Evolutionary conservation across 2,113 vertebrate species (phyloP), one percentile per base, ranked within the genome.

Genomic region (Lepidothrix coronata): DNA sequence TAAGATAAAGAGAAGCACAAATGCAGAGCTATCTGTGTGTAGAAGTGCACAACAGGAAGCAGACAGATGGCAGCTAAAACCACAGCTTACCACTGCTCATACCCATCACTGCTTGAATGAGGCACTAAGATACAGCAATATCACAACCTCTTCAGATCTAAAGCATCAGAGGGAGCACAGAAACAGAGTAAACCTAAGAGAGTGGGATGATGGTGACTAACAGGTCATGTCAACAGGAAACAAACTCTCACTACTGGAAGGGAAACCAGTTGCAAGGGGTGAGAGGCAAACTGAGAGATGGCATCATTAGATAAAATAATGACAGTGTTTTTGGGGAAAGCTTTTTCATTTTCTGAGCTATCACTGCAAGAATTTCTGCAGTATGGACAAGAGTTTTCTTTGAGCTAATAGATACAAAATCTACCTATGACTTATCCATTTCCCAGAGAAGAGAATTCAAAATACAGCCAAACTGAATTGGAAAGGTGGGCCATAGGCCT

Each of bases 61-160:
- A 54, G 54, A 44, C 28, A 68, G n/a, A 48, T 44, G 77, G 67
- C 62, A 91, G 23, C 46, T 85, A 35, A 92, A 90, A 39, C 54
- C 78, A 27, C 75, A 61, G 37, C 27, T 31, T 71, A 35, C 6
- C 2, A 24, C 14, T 54, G 62, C 16, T 73, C 37, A 31, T 7
- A 73, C 61, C 30, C 72, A 51, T 11, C 37, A 6, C 41, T 17
- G 43, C 51, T 51, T 49, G 79, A 85, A 52, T 16, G 71, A 75
- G 27, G 27, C 72, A 59, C 20, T 8, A 21, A 10, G 54, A 51
- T 23, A 63, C 2, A 15, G 35, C 70, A 67, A 4, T 13, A 58
- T 7, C 1, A 0, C 3, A 0, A 5, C 43, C 46, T 58, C 33
- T 25, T 3, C 14, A 80, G 62, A 57, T 14, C 37, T 57, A 30